Conservation (phyloP, 2,888 invertebrate genomes). For the Heteropelma amictum region DNA sequence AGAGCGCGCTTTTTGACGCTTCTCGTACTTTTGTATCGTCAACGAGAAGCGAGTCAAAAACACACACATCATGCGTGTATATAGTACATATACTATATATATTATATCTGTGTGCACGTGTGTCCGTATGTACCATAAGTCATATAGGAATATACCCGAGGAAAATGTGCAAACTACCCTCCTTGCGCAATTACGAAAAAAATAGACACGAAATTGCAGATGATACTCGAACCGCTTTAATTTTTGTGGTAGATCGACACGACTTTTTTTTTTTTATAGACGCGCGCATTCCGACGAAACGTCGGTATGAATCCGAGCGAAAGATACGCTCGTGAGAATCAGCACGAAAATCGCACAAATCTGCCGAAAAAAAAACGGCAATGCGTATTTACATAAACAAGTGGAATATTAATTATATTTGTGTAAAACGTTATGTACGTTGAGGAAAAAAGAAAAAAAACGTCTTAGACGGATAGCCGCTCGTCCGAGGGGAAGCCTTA, state of each 20-base stretch:
- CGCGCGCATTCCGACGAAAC: no score
- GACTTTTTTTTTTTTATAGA: no score
- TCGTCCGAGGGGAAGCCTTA: conserved; percentile 28
- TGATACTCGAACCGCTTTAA: conserved; percentile 45
- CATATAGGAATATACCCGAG: not conserved
- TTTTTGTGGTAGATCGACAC: conserved; percentile 42
- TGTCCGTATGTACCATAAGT: not conserved
- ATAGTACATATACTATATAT: not conserved
- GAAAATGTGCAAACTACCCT: conserved; percentile 15
- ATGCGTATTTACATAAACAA: no score
- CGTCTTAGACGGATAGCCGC: conserved; percentile 3
- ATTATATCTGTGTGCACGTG: not conserved
- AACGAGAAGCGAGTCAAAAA: conserved; percentile 23
- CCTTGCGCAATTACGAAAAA: no score
- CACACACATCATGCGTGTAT: not conserved
- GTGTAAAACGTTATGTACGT: not conserved
- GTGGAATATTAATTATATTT: no score
- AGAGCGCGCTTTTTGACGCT: conserved; percentile 18
- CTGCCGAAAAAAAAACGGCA: no score
- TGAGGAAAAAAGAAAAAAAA: not conserved
- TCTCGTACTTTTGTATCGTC: conserved; percentile 45
- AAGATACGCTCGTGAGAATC: no score
- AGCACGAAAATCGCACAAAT: no score
- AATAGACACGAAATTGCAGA: conserved; percentile 20
- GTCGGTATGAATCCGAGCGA: no score